These are phyloP conservation scores for Corydoras sp. DNA, from an alignment of 2,113 vertebrate genomes.

Conservation along the genomic window DNA sequence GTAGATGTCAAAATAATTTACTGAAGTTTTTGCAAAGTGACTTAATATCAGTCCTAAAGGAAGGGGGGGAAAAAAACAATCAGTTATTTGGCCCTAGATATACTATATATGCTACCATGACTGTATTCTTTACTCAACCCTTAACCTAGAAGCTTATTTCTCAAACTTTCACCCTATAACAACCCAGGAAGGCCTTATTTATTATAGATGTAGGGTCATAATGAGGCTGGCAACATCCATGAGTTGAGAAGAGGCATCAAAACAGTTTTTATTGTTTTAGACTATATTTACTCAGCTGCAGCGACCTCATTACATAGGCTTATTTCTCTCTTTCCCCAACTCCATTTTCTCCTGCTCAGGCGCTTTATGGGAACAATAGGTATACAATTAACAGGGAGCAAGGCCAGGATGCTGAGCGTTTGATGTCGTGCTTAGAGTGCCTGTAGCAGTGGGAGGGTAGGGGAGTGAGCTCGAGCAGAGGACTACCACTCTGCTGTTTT, in stretches of 20 bases:
- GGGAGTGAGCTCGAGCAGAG: conserved; percentile 45
- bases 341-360: conserved; percentile 55
- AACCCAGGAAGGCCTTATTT: conserved; percentile 27
- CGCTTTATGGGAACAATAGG: conserved; percentile 62
- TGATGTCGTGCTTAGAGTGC: conserved; percentile 68
- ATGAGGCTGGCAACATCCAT: conserved; percentile 27
- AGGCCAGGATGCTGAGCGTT: conserved; percentile 57
- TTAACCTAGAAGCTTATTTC: conserved; percentile 10
- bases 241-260: conserved; percentile 39
- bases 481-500: conserved; percentile 43
- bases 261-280: conserved; percentile 59
- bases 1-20: too few species aligned
- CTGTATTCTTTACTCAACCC: too few species aligned
- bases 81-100: too few species aligned
- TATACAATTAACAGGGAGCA: conserved; percentile 64
- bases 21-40: too few species aligned
- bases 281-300: conserved; percentile 58
- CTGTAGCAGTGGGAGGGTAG: conserved; percentile 43
- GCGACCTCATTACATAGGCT: conserved; percentile 56
- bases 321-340: conserved; percentile 32
- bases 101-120: too few species aligned
- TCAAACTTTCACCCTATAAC: conserved; percentile 39
- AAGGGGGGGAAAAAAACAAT: too few species aligned
- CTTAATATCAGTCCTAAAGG: too few species aligned
- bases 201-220: conserved; percentile 47